Evolutionary conservation across 2,113 vertebrate species (phyloP), one percentile per base, ranked within the genome.

Genomic region (Triplophysa tibetana): DNA sequence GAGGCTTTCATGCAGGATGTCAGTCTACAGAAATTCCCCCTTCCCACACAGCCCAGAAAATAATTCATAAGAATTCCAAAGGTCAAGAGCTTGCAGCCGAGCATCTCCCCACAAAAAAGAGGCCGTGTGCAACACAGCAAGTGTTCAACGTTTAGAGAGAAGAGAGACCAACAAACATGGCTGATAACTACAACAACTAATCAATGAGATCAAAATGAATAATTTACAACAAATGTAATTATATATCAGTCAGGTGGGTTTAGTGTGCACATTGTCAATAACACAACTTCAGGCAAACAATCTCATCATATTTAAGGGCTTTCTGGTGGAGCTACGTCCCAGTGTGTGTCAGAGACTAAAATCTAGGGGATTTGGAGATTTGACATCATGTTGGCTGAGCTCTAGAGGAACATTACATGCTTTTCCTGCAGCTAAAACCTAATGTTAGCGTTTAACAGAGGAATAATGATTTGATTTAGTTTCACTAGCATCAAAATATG

Each of bases 1-100:
- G 83, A 86, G 77, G 33, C 62, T 62, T 73, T 75, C 73, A 24
- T 76, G 70, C 80, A 85, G 82, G 75, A 85, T 86, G 81, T 84
- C 79, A 80, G 72, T 16, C 81, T 64, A 60, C 50, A 83, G 65
- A 88, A 83, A 81, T 77, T 66, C 80, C 68, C 38, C 79, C 61
- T 75, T 75, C 72, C 77, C 72, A 83, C 68, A 64, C 48, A 84
- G 58, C 77, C 66, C 26, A 2, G 13, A 50, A 80, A 83, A 70
- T 66, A 16, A 38, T 65, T 78, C 62, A 43, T 29, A 60, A 45
- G 56, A 3, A 1, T 26, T 16, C 17, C 73, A 23, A 70, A 67
- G 80, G 68, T 23, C 48, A 48, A 73, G 41, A 45, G 14, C 67
- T 41, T 52, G 41, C 4, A 2, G 69, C 56, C 21, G 29, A 60